phyloP scores from a whole-genome alignment of 2,113 vertebrate species.

The Lampris incognitus region DNA sequence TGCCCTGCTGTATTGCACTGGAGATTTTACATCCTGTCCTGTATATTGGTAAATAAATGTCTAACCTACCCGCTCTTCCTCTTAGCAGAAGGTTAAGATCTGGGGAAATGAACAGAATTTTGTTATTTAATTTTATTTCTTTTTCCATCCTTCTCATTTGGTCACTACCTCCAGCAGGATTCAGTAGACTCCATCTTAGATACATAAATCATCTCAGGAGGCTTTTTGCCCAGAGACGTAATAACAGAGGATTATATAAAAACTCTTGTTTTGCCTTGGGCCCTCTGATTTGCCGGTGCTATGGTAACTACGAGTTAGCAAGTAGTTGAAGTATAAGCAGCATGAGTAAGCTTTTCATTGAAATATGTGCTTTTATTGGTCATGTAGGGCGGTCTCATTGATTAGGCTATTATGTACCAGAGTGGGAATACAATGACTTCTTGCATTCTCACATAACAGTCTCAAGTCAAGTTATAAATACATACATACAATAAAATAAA shows the following conservation, averaged over 20 bases:
- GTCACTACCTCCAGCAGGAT: constrained; percentile 59
- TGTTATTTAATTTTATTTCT: constrained; percentile 61
- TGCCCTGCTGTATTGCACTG: no score
- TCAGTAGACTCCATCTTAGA: constrained; percentile 55
- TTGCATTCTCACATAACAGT: constrained; percentile 36
- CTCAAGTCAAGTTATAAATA: constrained; percentile 10
- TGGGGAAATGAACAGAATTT: constrained; percentile 10
- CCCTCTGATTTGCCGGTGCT: constrained; percentile 48
- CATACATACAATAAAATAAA: constrained; percentile 28
- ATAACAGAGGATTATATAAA: constrained; percentile 66
- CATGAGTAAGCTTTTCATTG: constrained; percentile 9
- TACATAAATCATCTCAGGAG: constrained; percentile 70
- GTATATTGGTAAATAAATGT: background rate
- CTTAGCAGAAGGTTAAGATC: constrained; percentile 21
- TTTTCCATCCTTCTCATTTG: constrained; percentile 24
- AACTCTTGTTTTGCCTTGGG: constrained; percentile 49
- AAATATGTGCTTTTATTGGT: constrained; percentile 29
- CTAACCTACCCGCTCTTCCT: constrained; percentile 24
- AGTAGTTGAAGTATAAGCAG: constrained; percentile 19
- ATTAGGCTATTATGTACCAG: background rate
- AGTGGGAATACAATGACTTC: constrained; percentile 16
- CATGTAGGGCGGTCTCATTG: constrained; percentile 16
- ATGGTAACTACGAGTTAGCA: constrained; percentile 50
- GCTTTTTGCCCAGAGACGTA: constrained; percentile 57
- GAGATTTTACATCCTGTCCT: no score